Evolutionary conservation across 2,888 invertebrate genomes (phyloP).

Genomic region (Chelonus formosanus): DNA sequence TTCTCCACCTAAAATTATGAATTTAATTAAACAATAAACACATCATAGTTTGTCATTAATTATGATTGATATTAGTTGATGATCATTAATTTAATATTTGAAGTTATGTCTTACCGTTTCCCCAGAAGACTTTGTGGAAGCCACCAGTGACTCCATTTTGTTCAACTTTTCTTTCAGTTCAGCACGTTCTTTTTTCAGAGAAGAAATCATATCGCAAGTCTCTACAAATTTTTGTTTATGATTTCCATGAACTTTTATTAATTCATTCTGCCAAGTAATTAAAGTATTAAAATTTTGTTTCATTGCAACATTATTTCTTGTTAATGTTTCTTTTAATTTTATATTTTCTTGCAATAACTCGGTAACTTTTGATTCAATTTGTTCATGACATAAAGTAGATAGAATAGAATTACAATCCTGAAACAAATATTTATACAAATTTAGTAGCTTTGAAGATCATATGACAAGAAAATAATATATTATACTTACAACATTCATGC

Average conservation of each 20-base stretch:
- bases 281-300: constrained; percentile 73
- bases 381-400: constrained; percentile 59
- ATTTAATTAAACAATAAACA: no score
- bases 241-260: constrained; percentile 70
- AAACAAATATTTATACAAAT: no score
- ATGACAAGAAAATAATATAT: neutral
- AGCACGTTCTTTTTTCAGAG: constrained; percentile 57
- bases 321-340: constrained; percentile 71
- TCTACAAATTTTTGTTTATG: constrained; percentile 76
- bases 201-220: constrained; percentile 69
- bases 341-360: constrained; percentile 70
- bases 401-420: constrained; percentile 55
- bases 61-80: neutral
- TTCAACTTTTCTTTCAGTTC: constrained; percentile 48
- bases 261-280: constrained; percentile 73
- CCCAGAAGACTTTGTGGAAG: constrained; percentile 4
- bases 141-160: constrained; percentile 21
- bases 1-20: constrained; percentile 20
- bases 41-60: no score
- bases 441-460: no score
- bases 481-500: constrained; percentile 47
- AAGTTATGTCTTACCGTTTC: neutral
- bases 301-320: constrained; percentile 74
- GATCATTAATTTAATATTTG: neutral
- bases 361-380: constrained; percentile 67